Base-by-base conservation (phyloP, 2,113 vertebrate genomes). In the Echinops telfairi region DNA sequence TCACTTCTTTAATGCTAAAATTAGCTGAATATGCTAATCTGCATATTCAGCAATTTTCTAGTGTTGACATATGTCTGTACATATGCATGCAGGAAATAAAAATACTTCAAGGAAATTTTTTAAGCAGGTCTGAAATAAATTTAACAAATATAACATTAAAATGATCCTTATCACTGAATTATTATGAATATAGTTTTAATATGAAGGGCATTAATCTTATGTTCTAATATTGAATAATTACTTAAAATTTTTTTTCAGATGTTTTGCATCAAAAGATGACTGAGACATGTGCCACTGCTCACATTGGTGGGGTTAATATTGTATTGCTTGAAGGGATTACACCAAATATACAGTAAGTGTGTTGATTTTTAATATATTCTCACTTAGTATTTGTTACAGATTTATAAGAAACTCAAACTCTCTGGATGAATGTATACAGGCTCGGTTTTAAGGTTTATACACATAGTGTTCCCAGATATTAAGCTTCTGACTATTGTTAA, bases 201-300 rank as follows among this genome's bases (percentile, higher is more conserved):
- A 66, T 71, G 66, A 93, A 79, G 12, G 53, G 1, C 7, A 88
- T 7, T 84, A 89, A 71, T 36, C 15, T 43, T 76, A 71, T 83
- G 93, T n/a, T 92, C 68, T 15, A 90, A 53, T 93, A 84, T 76
- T 62, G 71, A 40, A 80, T 22, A 68, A 17, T 53, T 53, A 14
- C 43, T 47, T 47, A 47, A 47, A 53, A 53, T 7, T 47, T 3
- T 9, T 89, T 94, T 95, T 95, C 25, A 99, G 99, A 99, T 97
- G 99, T 99, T 60, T 98, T 99, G 25, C 99, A 99, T 97, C 99
- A 99, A 96, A 99, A 99, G 97, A 99, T 99, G 99, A 99, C 99
- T 0, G 99, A 99, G 96, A 99, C 99, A 0, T 99, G 99, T 96
- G 99, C 99, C 38, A 99, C 99, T 3, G 99, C 99, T 98, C 99